A percentile compares a stretch with the other conserved stretches of the same genome.
These are phyloP conservation scores for Dasyprocta punctata DNA, from an alignment of 2,113 vertebrate genomes.

Conservation along the genomic window DNA sequence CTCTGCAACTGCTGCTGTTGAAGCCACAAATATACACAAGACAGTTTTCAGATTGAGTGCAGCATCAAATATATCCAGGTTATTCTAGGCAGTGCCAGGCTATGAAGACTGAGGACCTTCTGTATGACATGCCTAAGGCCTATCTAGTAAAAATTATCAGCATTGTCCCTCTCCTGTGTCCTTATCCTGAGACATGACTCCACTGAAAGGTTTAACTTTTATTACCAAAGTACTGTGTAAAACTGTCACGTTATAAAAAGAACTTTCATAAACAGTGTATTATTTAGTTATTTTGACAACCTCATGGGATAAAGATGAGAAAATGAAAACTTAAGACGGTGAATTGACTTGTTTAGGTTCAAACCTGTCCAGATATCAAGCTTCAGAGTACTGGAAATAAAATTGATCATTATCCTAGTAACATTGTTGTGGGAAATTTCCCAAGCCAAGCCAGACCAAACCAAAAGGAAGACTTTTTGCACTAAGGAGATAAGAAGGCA, in stretches of 20 bases:
- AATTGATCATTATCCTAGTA: not conserved
- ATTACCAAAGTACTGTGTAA: not conserved
- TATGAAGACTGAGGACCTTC: rapidly evolving
- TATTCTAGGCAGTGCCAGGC: not conserved
- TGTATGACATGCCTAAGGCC: not conserved
- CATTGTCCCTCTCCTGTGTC: not conserved
- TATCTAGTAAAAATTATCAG: not conserved
- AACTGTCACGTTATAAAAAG: not conserved
- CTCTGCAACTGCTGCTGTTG: not conserved
- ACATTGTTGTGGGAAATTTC: too few relatives aligned
- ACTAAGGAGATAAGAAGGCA: too few relatives aligned
- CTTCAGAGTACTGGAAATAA: not conserved
- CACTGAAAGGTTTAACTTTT: not conserved
- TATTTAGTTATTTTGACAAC: not conserved
- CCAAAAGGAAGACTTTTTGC: too few relatives aligned
- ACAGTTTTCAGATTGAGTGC: not conserved
- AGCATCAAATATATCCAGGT: not conserved
- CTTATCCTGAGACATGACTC: not conserved
- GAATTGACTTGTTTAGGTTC: not conserved
- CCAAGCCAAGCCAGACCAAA: too few relatives aligned
- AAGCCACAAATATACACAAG: not conserved
- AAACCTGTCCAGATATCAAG: not conserved
- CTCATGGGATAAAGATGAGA: not conserved
- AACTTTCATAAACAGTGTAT: not conserved
- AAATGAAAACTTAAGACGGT: not conserved